These are phyloP conservation scores for Brachypalpus laphriformis DNA, from an alignment of 2,888 invertebrate species.

Conservation along the genomic window DNA sequence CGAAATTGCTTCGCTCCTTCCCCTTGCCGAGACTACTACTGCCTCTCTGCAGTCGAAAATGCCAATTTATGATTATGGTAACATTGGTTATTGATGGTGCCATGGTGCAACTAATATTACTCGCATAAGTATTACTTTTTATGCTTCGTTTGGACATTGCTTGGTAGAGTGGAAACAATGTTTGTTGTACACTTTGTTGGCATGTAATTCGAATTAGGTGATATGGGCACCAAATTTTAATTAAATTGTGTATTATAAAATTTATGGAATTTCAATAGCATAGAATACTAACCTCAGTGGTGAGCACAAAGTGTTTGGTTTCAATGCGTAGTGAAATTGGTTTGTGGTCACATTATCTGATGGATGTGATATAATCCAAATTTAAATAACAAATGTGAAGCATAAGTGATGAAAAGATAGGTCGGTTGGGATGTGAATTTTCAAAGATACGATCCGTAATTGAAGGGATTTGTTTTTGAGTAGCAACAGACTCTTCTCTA, in stretches of 20 bases:
- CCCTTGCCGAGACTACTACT: background rate
- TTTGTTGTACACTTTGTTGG: constrained; percentile 48
- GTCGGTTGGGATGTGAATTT: too few species aligned
- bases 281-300: background rate
- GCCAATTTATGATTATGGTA: constrained; percentile 71
- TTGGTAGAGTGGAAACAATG: constrained; percentile 52
- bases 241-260: constrained; percentile 55
- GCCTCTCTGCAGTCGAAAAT: constrained; percentile 28
- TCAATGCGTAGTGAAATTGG: background rate
- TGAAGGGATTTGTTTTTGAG: too few species aligned
- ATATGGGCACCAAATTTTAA: constrained; percentile 63
- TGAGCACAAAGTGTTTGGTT: background rate
- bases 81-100: constrained; percentile 69
- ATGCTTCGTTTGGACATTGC: constrained; percentile 19
- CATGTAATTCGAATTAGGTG: constrained; percentile 62
- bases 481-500: too few species aligned
- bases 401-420: background rate
- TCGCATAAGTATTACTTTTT: constrained; percentile 32
- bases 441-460: too few species aligned
- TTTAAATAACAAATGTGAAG: background rate
- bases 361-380: background rate
- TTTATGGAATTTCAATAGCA: constrained; percentile 59
- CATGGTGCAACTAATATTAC: constrained; percentile 60
- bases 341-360: constrained; percentile 9
- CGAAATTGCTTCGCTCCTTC: constrained; percentile 35